phyloP scores from a whole-genome alignment of 1,140 invertebrate species.

The Hyles euphorbiae region DNA sequence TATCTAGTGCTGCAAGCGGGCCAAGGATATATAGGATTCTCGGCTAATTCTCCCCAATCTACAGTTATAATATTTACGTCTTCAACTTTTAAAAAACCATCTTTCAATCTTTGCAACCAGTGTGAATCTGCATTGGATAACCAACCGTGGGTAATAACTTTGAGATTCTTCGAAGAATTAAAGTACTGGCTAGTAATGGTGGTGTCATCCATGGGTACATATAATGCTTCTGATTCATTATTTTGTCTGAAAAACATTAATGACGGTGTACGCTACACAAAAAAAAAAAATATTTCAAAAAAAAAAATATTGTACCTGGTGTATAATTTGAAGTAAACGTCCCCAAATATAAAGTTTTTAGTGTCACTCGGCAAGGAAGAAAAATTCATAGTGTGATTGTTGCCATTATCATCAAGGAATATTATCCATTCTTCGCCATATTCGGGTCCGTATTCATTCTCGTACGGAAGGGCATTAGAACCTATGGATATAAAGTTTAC shows the following conservation, averaged over 20 bases:
- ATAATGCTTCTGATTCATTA: conserved; percentile 33
- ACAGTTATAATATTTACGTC: conserved; percentile 82
- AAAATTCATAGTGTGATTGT: conserved; percentile 44
- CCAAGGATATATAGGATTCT: conserved; percentile 80
- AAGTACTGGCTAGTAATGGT: conserved; percentile 61
- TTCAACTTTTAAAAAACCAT: conserved; percentile 68
- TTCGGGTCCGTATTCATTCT: conserved; percentile 23
- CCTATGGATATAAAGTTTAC: not conserved
- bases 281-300: too few species aligned
- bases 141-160: conserved; percentile 86
- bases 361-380: conserved; percentile 38
- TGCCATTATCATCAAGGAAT: conserved; percentile 43
- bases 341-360: conserved; percentile 37
- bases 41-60: conserved; percentile 80
- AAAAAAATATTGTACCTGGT: too few species aligned
- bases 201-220: conserved; percentile 24
- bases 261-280: too few species aligned
- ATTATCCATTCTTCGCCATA: conserved; percentile 44
- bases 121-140: conserved; percentile 72
- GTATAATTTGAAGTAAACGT: conserved; percentile 54
- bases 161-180: conserved; percentile 76
- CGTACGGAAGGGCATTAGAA: conserved; percentile 11
- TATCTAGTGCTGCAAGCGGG: conserved; percentile 79
- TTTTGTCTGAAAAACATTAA: conserved; percentile 40
- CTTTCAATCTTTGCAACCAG: conserved; percentile 66